Percentiles rank a stretch among this genome's conserved stretches.
Evolutionary conservation across 2,888 invertebrate genomes (phyloP).

Genomic region (Muschampia plurimacula): DNA sequence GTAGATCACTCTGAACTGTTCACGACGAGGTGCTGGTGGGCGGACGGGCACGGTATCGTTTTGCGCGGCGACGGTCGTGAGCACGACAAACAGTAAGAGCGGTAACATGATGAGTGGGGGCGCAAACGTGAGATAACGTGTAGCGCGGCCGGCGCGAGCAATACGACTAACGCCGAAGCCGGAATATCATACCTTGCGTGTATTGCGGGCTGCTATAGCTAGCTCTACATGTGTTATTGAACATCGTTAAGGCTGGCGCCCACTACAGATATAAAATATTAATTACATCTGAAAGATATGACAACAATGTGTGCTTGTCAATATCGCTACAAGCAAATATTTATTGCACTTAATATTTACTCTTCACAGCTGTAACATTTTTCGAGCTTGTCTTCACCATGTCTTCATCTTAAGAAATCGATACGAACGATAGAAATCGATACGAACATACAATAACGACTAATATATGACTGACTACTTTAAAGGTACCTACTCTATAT

Average conservation of each 20-base stretch:
- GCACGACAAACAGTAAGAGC: constrained; percentile 62
- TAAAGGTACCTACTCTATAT: no score
- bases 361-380: no score
- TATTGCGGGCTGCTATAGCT: constrained; percentile 44
- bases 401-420: no score
- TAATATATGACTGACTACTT: no score
- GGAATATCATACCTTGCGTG: constrained; percentile 46
- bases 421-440: no score
- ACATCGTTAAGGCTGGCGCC: neutral
- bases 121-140: constrained; percentile 52
- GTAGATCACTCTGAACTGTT: constrained; percentile 89
- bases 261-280: neutral
- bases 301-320: neutral
- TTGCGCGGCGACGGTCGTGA: constrained; percentile 75
- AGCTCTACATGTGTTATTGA: constrained; percentile 11
- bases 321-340: no score
- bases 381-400: no score
- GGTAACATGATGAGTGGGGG: constrained; percentile 63
- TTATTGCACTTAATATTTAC: no score
- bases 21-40: constrained; percentile 66
- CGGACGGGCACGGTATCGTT: constrained; percentile 64
- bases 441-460: no score
- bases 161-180: constrained; percentile 66
- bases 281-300: neutral
- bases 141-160: constrained; percentile 68